phyloP scores from a whole-genome alignment of 2,797 vertebrate genomes.

The Sebastes vulpes region DNA sequence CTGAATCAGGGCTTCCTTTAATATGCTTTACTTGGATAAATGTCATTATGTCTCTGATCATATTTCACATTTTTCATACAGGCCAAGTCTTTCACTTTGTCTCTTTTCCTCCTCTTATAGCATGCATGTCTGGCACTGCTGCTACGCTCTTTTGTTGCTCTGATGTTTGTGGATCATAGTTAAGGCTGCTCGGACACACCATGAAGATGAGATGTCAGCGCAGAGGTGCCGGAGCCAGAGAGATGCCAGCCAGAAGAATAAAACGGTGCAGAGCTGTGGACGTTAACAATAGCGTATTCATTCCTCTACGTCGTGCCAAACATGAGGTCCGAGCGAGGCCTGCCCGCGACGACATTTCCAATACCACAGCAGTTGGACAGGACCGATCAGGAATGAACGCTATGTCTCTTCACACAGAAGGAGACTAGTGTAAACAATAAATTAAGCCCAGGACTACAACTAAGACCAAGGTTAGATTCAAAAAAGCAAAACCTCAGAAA shows the following conservation, averaged over 20 bases:
- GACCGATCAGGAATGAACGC: slow-evolving; percentile 74
- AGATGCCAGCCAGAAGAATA: slow-evolving; percentile 35
- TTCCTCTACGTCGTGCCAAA: slow-evolving; percentile 55
- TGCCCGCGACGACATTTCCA: slow-evolving; percentile 61
- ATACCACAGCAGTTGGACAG: slow-evolving; percentile 73
- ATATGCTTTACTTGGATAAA: slow-evolving; percentile 61
- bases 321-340: slow-evolving; percentile 51
- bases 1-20: slow-evolving; percentile 34
- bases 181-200: slow-evolving; percentile 43
- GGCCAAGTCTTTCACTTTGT: neutral
- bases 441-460: slow-evolving; percentile 76
- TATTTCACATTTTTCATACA: slow-evolving; percentile 47
- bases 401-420: slow-evolving; percentile 70
- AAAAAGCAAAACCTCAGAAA: slow-evolving; percentile 85
- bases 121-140: slow-evolving; percentile 1
- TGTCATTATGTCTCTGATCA: slow-evolving; percentile 43
- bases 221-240: slow-evolving; percentile 14
- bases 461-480: slow-evolving; percentile 75
- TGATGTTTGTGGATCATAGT: slow-evolving; percentile 12
- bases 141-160: slow-evolving; percentile 6
- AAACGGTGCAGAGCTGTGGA: slow-evolving; percentile 1
- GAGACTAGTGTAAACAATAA: slow-evolving; percentile 82
- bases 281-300: slow-evolving; percentile 61
- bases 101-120: neutral
- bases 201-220: slow-evolving; percentile 50